A percentile compares a stretch with the other conserved stretches of the same genome.
Evolutionary conservation across 2,113 vertebrate genomes (phyloP).

Genomic region (Heterotilapia buettikoferi): DNA sequence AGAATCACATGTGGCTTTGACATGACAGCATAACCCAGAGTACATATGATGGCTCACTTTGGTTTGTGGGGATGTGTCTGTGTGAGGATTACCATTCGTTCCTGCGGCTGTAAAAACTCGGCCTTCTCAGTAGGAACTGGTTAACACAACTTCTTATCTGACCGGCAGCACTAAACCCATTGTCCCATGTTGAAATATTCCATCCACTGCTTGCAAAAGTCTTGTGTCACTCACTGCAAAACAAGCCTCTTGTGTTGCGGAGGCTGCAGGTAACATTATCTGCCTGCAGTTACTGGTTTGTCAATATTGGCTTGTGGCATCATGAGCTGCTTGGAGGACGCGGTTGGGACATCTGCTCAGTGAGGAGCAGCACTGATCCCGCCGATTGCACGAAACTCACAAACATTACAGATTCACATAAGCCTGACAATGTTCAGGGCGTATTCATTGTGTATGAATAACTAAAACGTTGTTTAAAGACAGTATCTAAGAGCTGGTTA

Average conservation of each 20-base stretch:
- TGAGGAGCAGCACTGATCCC: background rate
- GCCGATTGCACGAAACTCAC: background rate
- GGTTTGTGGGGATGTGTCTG: background rate
- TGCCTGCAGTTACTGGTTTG: slow-evolving; percentile 38
- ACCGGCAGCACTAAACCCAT: background rate
- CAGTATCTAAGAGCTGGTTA: background rate
- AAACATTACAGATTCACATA: background rate
- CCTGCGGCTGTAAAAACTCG: background rate
- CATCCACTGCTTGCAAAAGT: background rate
- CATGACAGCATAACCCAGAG: background rate
- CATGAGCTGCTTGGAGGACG: slow-evolving; percentile 6
- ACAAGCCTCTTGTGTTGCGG: background rate
- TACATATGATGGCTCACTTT: background rate
- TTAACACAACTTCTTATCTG: background rate
- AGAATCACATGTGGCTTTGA: background rate
- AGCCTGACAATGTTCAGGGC: background rate
- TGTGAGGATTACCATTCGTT: background rate
- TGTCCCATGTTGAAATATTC: slow-evolving; percentile 4
- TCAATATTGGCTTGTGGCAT: slow-evolving; percentile 56
- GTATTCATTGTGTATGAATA: background rate
- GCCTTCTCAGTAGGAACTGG: background rate
- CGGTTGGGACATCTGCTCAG: slow-evolving; percentile 28
- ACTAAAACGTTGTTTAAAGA: background rate
- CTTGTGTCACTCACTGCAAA: slow-evolving; percentile 5
- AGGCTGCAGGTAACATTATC: slow-evolving; percentile 37